Evolutionary conservation across 2,113 vertebrate species (phyloP), one percentile per base, ranked within the genome.

Genomic region (Phalacrocorax carbo): DNA sequence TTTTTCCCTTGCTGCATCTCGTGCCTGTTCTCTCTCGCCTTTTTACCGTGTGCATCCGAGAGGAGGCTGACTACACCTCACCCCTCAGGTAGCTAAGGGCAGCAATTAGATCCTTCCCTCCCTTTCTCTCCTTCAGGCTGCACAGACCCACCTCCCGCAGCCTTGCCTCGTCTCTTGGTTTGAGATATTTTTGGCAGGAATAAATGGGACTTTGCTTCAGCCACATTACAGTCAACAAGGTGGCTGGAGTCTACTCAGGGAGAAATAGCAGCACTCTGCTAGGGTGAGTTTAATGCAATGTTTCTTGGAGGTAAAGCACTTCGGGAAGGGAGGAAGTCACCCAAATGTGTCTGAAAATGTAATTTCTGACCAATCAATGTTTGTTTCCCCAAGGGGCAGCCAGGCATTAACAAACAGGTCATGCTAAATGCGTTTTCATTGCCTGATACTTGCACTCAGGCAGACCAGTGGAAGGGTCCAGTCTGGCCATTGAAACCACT

Each of bases 151-250:
- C 42, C 80, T 88, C 88, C 40, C 0, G 0, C 86, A 49, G 75
- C 66, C 52, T 23, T 14, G 7, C 70, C 71, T 83, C 0, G 10
- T 94, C 93, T 96, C 93, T 88, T 42, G 0, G 46, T 23, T 83
- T 0, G 17, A 55, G 88, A 15, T 95, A 75, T 81, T 96, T 96
- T 88, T 82, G 86, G 93, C 89, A 95, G 91, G n/a, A 84, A 92
- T 71, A 88, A 88, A n/a, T 36, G 76, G 92, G 93, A 38, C 96
- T 88, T 71, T 38, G 70, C 75, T 66, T n/a, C 92, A 88, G 58
- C 68, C 42, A 15, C 10, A 64, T 13, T 48, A 4, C 30, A 58
- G 62, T 4, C 87, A 94, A n/a, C 60, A 26, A 44, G 44, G 82
- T 17, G 81, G n/a, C 90, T 78, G 80, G 58, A 88, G 49, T 3